phyloP scores from a whole-genome alignment of 2,888 invertebrate species.

The Brachyptera putata region DNA sequence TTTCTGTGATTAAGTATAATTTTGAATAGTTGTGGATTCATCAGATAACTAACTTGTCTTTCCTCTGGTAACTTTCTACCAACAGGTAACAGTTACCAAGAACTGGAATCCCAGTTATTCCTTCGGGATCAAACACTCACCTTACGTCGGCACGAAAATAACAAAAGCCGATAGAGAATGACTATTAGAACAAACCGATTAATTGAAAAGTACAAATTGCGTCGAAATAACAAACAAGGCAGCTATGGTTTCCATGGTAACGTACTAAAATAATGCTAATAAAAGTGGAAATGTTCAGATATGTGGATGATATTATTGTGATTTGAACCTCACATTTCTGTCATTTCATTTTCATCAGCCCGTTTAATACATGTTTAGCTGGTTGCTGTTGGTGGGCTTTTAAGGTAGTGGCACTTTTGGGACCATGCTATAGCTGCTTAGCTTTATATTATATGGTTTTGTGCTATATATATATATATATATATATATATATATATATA shows the following conservation, averaged over 20 bases:
- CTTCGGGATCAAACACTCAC: constrained; percentile 35
- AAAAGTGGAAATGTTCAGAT: background rate
- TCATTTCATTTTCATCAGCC: no score
- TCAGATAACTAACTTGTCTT: constrained; percentile 15
- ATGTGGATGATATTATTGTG: no score
- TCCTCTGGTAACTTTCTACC: constrained; percentile 15
- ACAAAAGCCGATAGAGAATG: background rate
- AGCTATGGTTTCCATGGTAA: background rate
- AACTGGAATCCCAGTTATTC: constrained; percentile 31
- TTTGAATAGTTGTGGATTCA: background rate
- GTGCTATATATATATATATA: no score
- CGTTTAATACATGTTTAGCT: no score
- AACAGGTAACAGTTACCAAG: constrained; percentile 32
- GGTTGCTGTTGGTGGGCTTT: no score
- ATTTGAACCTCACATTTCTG: no score
- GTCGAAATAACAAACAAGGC: background rate
- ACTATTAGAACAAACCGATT: background rate
- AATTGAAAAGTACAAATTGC: background rate
- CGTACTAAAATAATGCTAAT: background rate
- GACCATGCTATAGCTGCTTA: no score
- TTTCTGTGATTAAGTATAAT: background rate
- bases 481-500: no score
- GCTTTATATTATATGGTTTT: no score
- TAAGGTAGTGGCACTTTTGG: no score
- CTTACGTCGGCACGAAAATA: constrained; percentile 29